These are phyloP conservation scores for Perizoma affinitatum DNA, from an alignment of 2,888 invertebrate species.

Conservation along the genomic window DNA sequence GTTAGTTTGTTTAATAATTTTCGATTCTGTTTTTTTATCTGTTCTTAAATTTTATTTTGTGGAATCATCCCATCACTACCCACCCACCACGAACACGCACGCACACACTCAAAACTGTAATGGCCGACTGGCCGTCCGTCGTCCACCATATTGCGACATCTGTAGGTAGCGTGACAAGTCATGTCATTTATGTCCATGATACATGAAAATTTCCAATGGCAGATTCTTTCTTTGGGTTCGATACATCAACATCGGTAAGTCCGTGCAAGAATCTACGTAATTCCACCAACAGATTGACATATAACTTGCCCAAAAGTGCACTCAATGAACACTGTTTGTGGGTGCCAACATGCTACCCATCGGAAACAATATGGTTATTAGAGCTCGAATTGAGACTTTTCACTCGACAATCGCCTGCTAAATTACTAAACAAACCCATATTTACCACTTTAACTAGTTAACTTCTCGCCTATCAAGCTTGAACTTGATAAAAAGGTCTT, in stretches of 20 bases:
- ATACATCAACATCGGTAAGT: conserved; percentile 91
- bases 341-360: conserved; percentile 69
- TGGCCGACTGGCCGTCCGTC: too few species aligned
- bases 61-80: conserved; percentile 30
- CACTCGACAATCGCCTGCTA: conserved; percentile 31
- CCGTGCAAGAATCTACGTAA: conserved; percentile 43
- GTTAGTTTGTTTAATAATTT: background rate
- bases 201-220: conserved; percentile 89
- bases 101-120: conserved; percentile 50
- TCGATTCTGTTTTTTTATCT: background rate
- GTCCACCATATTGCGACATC: conserved; percentile 75
- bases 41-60: background rate
- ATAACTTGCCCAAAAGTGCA: conserved; percentile 46
- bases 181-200: conserved; percentile 87
- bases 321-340: conserved; percentile 21
- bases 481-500: conserved; percentile 25
- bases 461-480: background rate
- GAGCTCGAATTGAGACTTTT: conserved; percentile 38
- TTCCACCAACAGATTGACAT: conserved; percentile 44
- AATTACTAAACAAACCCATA: conserved; percentile 7
- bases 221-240: conserved; percentile 94
- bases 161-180: conserved; percentile 86
- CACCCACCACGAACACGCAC: background rate
- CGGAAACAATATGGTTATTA: conserved; percentile 29
- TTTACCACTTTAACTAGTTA: conserved; percentile 14